Evolutionary conservation across 53 echinoderm and acorn worm species (phyloP).

Genomic region (Paelopatides confundens): DNA sequence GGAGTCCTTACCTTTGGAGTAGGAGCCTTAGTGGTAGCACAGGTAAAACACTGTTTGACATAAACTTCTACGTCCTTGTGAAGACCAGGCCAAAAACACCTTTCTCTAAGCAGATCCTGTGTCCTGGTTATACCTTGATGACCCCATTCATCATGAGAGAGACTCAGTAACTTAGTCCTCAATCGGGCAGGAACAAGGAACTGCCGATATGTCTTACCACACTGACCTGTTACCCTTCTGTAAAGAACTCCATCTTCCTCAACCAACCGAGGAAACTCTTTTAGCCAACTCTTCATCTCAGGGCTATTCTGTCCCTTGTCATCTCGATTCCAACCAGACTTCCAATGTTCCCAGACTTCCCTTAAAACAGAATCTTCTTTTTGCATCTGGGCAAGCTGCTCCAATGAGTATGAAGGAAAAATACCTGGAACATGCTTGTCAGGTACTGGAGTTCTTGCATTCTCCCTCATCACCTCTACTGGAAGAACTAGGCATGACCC

Average conservation of each 20-base stretch:
- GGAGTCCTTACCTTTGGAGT: slow-evolving; percentile 55
- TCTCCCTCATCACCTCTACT: too few species aligned
- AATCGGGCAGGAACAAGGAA: neutral
- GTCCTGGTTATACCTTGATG: slow-evolving; percentile 38
- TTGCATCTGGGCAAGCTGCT: slow-evolving; percentile 60
- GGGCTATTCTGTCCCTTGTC: neutral
- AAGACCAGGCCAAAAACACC: slow-evolving; percentile 50
- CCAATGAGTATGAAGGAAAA: slow-evolving; percentile 62
- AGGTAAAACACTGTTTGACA: slow-evolving; percentile 58
- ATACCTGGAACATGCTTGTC: neutral
- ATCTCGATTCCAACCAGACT: slow-evolving; percentile 48
- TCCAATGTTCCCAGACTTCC: slow-evolving; percentile 28
- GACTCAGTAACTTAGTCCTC: neutral
- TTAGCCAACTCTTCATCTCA: slow-evolving; percentile 46
- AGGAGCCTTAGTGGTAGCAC: slow-evolving; percentile 52
- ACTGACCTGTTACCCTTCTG: neutral
- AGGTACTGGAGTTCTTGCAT: neutral
- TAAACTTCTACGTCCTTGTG: slow-evolving; percentile 54
- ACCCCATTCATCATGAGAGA: slow-evolving; percentile 50
- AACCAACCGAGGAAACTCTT: slow-evolving; percentile 11
- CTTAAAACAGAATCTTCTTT: slow-evolving; percentile 43
- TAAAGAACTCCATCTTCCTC: slow-evolving; percentile 59
- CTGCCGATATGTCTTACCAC: neutral
- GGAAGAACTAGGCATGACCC: too few species aligned
- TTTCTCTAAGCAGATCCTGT: neutral